phyloP scores from a whole-genome alignment of 2,797 vertebrate genomes.

The Syndactyla subalaris region DNA sequence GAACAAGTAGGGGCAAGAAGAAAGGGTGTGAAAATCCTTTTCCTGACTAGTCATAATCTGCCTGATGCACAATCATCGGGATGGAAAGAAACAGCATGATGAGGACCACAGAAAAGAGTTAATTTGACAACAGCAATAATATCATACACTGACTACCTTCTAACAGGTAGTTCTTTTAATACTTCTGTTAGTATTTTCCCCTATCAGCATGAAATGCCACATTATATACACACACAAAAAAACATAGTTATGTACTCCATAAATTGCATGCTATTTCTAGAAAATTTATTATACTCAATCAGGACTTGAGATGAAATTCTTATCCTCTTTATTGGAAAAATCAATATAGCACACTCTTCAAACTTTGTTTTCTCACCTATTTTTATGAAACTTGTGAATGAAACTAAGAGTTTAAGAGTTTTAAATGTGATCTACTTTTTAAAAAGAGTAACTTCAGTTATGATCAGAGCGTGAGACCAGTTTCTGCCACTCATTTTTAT shows the following conservation, averaged over 20 bases:
- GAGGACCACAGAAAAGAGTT: neutral
- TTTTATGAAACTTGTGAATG: neutral
- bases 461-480: neutral
- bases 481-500: constrained; percentile 61
- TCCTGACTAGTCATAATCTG: constrained; percentile 27
- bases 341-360: constrained; percentile 49
- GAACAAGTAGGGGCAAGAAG: constrained; percentile 40
- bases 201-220: neutral
- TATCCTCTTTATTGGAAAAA: neutral
- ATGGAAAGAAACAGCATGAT: neutral
- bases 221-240: neutral
- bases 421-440: neutral
- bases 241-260: neutral
- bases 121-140: neutral
- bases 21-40: constrained; percentile 24
- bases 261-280: neutral
- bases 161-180: neutral
- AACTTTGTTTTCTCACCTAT: constrained; percentile 73
- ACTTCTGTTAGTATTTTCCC: neutral
- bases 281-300: neutral
- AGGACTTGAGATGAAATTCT: neutral
- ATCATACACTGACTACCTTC: neutral
- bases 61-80: neutral
- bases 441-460: neutral
- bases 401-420: neutral